Evolutionary conservation across 2,888 invertebrate species (phyloP).

Genomic region (Endomychus coccineus): DNA sequence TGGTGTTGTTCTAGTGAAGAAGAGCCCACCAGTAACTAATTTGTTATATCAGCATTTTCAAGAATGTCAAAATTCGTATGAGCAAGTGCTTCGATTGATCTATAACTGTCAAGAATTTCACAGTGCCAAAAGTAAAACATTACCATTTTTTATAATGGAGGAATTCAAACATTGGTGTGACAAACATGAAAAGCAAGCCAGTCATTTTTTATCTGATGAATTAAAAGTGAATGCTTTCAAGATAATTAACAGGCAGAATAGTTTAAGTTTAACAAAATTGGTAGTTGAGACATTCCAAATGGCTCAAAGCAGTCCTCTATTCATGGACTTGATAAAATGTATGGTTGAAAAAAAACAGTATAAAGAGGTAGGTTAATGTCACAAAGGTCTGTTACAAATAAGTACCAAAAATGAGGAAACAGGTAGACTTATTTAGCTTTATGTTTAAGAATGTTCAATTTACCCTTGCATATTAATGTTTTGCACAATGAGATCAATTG

Average conservation of each 20-base stretch:
- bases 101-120: constrained; percentile 57
- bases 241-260: constrained; percentile 61
- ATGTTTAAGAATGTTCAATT: too few species aligned
- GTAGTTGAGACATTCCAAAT: constrained; percentile 60
- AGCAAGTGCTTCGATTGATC: constrained; percentile 51
- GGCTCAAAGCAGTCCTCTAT: constrained; percentile 51
- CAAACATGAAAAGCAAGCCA: constrained; percentile 32
- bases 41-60: constrained; percentile 38
- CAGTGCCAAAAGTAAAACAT: constrained; percentile 54
- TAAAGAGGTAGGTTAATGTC: constrained; percentile 51
- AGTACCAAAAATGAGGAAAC: too few species aligned
- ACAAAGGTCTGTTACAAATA: too few species aligned
- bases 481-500: too few species aligned
- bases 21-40: constrained; percentile 37
- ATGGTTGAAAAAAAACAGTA: constrained; percentile 52
- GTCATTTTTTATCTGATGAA: constrained; percentile 46
- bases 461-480: too few species aligned
- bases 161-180: constrained; percentile 50
- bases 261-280: constrained; percentile 54
- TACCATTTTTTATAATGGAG: constrained; percentile 57
- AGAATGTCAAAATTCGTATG: constrained; percentile 50
- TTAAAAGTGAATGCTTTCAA: constrained; percentile 67
- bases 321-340: constrained; percentile 55
- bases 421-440: too few species aligned
- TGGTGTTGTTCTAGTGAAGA: constrained; percentile 36